phyloP scores from a whole-genome alignment of 1,140 invertebrate genomes.

The Metaphire vulgaris region DNA sequence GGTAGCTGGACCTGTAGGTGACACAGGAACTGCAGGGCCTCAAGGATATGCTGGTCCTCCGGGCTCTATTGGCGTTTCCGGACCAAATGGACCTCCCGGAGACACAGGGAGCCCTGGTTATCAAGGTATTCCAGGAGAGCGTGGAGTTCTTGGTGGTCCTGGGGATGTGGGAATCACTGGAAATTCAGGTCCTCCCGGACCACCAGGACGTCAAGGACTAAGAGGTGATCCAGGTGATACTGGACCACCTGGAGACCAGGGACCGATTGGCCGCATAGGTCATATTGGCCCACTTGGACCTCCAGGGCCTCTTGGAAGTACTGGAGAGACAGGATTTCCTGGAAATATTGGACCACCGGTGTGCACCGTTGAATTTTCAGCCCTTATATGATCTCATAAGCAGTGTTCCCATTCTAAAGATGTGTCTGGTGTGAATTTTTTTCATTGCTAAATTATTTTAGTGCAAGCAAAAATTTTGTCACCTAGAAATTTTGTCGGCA shows the following conservation, averaged over 20 bases:
- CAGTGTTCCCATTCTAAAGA: too few species aligned
- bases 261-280: slow-evolving; percentile 12
- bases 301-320: neutral
- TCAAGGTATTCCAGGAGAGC: neutral
- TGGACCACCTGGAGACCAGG: slow-evolving; percentile 15
- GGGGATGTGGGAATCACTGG: slow-evolving; percentile 45
- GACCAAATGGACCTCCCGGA: slow-evolving; percentile 49
- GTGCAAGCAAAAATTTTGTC: too few species aligned
- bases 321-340: slow-evolving; percentile 8
- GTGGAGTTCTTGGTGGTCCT: slow-evolving; percentile 55
- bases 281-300: slow-evolving; percentile 51
- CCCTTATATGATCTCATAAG: too few species aligned
- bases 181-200: slow-evolving; percentile 6
- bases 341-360: slow-evolving; percentile 13
- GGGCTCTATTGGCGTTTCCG: slow-evolving; percentile 22
- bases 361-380: too few species aligned
- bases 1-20: slow-evolving; percentile 4
- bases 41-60: slow-evolving; percentile 8
- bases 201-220: slow-evolving; percentile 12
- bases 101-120: slow-evolving; percentile 50
- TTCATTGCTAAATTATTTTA: too few species aligned
- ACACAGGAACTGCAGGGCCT: neutral
- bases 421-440: too few species aligned
- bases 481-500: too few species aligned
- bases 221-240: slow-evolving; percentile 12